These are phyloP conservation scores for Callocephalon fimbriatum DNA, from an alignment of 2,113 vertebrate species.

Conservation along the genomic window DNA sequence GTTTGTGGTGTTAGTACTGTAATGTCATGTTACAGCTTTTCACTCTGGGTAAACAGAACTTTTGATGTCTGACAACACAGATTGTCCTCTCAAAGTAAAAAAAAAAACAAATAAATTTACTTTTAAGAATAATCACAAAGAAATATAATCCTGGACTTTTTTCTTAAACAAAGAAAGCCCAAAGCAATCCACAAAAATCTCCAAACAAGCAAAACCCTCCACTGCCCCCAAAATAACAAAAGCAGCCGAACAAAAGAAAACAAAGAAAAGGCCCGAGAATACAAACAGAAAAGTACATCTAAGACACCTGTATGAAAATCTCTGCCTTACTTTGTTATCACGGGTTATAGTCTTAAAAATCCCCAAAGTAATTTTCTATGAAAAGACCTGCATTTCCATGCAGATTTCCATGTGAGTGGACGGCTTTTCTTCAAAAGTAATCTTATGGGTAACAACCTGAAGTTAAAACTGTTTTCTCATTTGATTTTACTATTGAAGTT, in stretches of 20 bases:
- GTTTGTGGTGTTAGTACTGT: not conserved
- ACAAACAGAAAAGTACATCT: not conserved
- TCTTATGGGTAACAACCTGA: not conserved
- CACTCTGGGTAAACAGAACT: not conserved
- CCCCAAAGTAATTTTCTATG: not conserved
- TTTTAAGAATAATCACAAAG: not conserved
- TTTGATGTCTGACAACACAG: not conserved
- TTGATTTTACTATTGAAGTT: not conserved
- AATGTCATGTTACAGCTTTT: not conserved
- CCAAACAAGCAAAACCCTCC: not conserved
- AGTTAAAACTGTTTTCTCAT: not conserved
- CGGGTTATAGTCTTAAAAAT: not conserved
- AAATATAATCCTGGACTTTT: not conserved
- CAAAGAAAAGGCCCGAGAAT: not conserved
- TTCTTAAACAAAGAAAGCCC: not conserved
- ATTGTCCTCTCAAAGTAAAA: not conserved
- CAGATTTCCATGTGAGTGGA: not conserved
- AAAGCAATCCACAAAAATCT: not conserved
- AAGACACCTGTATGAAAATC: not conserved
- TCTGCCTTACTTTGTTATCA: not conserved
- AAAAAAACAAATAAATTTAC: not conserved
- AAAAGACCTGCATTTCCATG: not conserved
- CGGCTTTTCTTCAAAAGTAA: not conserved
- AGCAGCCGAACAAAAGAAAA: not conserved
- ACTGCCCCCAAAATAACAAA: not conserved